phyloP scores from a whole-genome alignment of 2,888 invertebrate genomes.

The Lepidochrysops patricia region DNA sequence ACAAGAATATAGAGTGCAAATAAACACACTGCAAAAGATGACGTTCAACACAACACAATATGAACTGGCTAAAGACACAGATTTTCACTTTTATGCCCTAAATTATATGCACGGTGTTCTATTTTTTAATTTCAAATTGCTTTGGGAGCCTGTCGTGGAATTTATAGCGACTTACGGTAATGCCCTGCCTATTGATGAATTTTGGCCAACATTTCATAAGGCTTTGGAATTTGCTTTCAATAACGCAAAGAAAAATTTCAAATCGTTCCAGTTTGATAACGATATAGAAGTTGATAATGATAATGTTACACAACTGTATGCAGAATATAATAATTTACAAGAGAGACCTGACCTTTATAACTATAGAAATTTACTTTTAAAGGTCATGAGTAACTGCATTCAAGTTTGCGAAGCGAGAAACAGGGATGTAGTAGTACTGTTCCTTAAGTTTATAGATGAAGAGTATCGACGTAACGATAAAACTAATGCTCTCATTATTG shows the following conservation, averaged over 20 bases:
- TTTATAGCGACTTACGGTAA: constrained; percentile 84
- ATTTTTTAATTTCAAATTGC: constrained; percentile 88
- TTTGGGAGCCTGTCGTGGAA: constrained; percentile 90
- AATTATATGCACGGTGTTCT: constrained; percentile 87
- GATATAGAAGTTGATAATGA: constrained; percentile 47
- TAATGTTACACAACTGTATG: constrained; percentile 46
- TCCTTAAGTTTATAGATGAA: constrained; percentile 85
- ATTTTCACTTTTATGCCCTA: constrained; percentile 78
- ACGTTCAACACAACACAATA: constrained; percentile 76
- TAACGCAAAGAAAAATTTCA: constrained; percentile 54
- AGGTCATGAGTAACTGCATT: constrained; percentile 82
- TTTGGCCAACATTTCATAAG: constrained; percentile 81
- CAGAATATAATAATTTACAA: constrained; percentile 51
- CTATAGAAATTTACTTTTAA: constrained; percentile 87
- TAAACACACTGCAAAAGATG: constrained; percentile 83
- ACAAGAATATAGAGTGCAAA: constrained; percentile 85
- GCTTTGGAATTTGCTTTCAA: constrained; percentile 72
- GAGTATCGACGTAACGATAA: constrained; percentile 58
- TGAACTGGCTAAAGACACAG: constrained; percentile 70
- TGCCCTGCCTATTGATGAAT: constrained; percentile 73
- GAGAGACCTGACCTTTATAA: constrained; percentile 82
- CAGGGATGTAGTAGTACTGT: constrained; percentile 84
- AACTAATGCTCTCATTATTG: constrained; percentile 63
- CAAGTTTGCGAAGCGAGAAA: constrained; percentile 87
- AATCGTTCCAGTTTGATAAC: constrained; percentile 44